These are phyloP conservation scores for Platycheirus rosarum DNA, from an alignment of 2,888 invertebrate genomes.

Conservation along the genomic window DNA sequence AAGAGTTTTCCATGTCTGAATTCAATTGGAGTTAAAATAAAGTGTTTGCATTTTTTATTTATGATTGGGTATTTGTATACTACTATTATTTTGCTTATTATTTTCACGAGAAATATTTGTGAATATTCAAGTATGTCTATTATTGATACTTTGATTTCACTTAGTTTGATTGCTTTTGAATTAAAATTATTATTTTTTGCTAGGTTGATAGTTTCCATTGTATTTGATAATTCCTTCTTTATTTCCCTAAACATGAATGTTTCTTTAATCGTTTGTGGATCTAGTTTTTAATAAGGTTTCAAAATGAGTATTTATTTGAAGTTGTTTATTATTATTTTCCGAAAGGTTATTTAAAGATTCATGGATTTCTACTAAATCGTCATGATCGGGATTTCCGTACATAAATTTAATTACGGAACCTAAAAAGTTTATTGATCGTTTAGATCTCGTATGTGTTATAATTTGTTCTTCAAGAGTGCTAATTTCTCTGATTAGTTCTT, in stretches of 20 bases:
- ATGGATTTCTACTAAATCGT: neutral
- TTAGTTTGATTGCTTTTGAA: too few relatives aligned
- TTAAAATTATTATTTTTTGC: too few relatives aligned
- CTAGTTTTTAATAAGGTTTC: too few relatives aligned
- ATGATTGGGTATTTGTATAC: conserved; percentile 5
- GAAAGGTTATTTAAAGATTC: neutral
- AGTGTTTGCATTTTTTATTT: neutral
- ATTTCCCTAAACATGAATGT: too few relatives aligned
- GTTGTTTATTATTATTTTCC: too few relatives aligned
- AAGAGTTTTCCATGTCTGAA: conserved; percentile 7
- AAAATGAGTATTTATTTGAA: too few relatives aligned
- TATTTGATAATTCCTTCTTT: too few relatives aligned
- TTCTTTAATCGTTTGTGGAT: too few relatives aligned
- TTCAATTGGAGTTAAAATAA: conserved; percentile 3
- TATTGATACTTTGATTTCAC: neutral
- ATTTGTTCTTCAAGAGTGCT: neutral
- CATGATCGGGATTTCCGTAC: neutral
- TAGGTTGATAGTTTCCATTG: too few relatives aligned
- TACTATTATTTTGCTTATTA: neutral
- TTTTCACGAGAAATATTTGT: conserved; percentile 1
- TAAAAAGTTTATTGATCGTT: neutral
- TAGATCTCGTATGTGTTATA: neutral
- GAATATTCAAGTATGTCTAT: conserved; percentile 2
- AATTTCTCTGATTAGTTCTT: neutral
- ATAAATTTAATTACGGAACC: neutral